These are phyloP conservation scores for Holothuria glaberrima DNA, from an alignment of 35 echinoderm and acorn worm species.

Conservation along the genomic window DNA sequence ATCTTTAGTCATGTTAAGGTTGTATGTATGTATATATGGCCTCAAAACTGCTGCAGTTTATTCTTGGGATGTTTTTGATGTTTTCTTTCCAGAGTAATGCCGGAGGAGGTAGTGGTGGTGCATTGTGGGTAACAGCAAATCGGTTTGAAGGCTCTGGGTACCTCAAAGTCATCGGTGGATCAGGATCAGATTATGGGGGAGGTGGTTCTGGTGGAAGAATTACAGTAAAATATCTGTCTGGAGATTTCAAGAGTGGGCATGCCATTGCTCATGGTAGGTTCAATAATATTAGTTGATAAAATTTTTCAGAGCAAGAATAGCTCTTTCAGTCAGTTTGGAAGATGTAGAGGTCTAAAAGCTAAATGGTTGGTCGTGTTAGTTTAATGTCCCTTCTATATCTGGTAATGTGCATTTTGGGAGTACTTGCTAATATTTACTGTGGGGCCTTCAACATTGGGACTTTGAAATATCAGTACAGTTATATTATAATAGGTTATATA, in stretches of 20 bases:
- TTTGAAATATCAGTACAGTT: too few species aligned
- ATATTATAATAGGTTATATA: too few species aligned
- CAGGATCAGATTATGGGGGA: constrained; percentile 64
- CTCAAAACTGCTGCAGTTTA: too few species aligned
- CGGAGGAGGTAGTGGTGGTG: constrained; percentile 82
- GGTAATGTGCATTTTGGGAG: too few species aligned
- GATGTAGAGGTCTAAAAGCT: not conserved
- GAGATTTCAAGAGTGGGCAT: constrained; percentile 71
- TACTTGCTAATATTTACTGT: too few species aligned
- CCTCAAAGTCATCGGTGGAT: constrained; percentile 69
- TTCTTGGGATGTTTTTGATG: too few species aligned
- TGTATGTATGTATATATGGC: too few species aligned
- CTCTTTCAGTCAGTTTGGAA: not conserved
- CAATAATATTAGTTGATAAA: not conserved
- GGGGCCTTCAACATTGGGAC: too few species aligned
- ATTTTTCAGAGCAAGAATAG: not conserved
- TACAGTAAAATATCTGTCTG: constrained; percentile 54
- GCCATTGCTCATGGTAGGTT: constrained; percentile 70
- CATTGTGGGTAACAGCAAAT: constrained; percentile 74
- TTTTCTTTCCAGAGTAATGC: constrained; percentile 58
- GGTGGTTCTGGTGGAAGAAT: constrained; percentile 84
- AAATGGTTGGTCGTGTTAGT: not conserved
- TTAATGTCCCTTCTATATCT: too few species aligned
- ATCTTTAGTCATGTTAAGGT: too few species aligned
- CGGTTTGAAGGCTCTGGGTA: constrained; percentile 66